A percentile compares a stretch with the other conserved stretches of the same genome.
These are phyloP conservation scores for Trachymyrmex cornetzi DNA, from an alignment of 1,140 invertebrate species.

Conservation along the genomic window DNA sequence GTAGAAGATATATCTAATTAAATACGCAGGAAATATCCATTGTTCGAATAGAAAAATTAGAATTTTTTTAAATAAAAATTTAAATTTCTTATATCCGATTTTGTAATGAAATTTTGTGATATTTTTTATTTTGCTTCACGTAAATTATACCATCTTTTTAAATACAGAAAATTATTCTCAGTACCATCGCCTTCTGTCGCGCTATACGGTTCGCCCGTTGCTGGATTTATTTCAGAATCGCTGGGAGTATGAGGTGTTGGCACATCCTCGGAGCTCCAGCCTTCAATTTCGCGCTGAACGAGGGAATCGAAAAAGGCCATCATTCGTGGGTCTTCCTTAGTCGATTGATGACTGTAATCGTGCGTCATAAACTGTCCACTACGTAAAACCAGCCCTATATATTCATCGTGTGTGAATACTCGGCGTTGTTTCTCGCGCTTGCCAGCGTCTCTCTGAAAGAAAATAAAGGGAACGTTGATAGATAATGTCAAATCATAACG, in stretches of 20 bases:
- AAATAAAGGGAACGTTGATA: constrained; percentile 21
- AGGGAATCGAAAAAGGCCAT: constrained; percentile 98
- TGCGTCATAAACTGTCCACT: constrained; percentile 92
- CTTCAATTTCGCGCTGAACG: constrained; percentile 95
- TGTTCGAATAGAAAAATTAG: neutral
- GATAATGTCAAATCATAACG: constrained; percentile 17
- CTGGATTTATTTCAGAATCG: constrained; percentile 80
- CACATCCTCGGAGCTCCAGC: constrained; percentile 87
- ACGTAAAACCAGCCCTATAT: constrained; percentile 93
- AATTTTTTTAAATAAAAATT: constrained; percentile 25
- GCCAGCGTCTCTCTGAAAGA: constrained; percentile 81
- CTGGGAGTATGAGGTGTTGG: constrained; percentile 79
- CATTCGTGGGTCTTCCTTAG: constrained; percentile 96
- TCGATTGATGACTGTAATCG: constrained; percentile 94
- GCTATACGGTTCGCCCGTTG: constrained; percentile 72
- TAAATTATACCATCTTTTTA: neutral
- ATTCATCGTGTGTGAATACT: constrained; percentile 95
- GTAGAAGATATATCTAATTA: neutral
- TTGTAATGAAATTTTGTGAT: neutral
- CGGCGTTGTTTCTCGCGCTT: constrained; percentile 90
- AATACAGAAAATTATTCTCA: neutral
- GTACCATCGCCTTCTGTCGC: constrained; percentile 82
- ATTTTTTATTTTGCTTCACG: neutral
- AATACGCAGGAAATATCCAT: neutral
- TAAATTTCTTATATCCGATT: neutral